Evolutionary conservation across 2,888 invertebrate genomes (phyloP).

Genomic region (Doris montereyensis): DNA sequence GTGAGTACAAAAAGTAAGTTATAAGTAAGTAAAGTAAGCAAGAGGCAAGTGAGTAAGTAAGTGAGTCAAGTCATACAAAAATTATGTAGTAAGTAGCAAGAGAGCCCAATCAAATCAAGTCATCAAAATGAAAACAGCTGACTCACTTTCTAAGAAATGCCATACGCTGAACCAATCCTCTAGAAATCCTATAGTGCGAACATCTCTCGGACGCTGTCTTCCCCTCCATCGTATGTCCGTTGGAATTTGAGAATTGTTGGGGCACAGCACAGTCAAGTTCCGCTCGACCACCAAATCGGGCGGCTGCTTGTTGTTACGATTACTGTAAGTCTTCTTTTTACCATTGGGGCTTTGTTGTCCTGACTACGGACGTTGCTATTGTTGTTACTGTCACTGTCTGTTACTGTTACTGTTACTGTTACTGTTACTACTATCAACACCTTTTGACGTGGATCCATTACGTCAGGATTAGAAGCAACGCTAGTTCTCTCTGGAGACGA

Average conservation of each 20-base stretch:
- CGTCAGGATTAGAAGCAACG: no score
- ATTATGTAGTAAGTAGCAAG: no score
- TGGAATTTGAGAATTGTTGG: slow-evolving; percentile 44
- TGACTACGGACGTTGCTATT: not conserved
- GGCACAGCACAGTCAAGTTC: slow-evolving; percentile 47
- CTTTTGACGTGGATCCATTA: no score
- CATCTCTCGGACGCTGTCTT: not conserved
- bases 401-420: not conserved
- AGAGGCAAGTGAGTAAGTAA: no score
- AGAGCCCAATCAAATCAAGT: no score
- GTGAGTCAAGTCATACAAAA: no score
- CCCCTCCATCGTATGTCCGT: slow-evolving; percentile 26
- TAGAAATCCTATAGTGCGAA: slow-evolving; percentile 62
- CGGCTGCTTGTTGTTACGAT: not conserved
- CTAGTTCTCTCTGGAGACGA: no score
- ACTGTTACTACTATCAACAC: not conserved
- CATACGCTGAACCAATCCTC: slow-evolving; percentile 68
- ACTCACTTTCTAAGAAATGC: slow-evolving; percentile 68
- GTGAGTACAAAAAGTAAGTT: no score
- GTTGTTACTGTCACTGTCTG: not conserved
- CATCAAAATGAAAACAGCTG: no score
- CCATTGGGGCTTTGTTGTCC: not conserved
- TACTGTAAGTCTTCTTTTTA: not conserved
- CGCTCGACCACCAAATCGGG: slow-evolving; percentile 34
- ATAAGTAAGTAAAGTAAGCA: no score